Percentiles rank a stretch among this genome's conserved stretches.
These are phyloP conservation scores for Callospermophilus lateralis DNA, from an alignment of 2,113 vertebrate species.

Conservation along the genomic window DNA sequence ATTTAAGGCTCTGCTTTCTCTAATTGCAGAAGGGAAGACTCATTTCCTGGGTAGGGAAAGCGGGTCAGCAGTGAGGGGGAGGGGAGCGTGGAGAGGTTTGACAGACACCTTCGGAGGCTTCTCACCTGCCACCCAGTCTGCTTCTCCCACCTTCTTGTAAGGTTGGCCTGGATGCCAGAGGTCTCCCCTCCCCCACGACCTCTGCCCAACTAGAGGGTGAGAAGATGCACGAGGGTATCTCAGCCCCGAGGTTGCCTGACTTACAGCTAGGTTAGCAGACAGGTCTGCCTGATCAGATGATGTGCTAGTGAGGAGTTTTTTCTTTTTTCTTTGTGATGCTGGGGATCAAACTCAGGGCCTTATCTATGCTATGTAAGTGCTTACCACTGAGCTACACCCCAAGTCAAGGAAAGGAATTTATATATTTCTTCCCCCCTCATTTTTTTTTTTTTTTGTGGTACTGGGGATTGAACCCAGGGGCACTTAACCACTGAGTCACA, in stretches of 20 bases:
- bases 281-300: neutral
- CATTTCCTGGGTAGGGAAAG: neutral
- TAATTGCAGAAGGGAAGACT: neutral
- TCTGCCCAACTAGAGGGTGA: neutral
- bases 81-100: neutral
- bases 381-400: neutral
- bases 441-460: no score
- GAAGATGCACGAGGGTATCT: neutral
- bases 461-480: no score
- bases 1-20: slow-evolving; percentile 28
- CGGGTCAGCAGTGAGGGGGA: neutral
- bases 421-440: no score
- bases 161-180: neutral
- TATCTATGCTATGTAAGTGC: neutral
- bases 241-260: neutral
- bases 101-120: neutral
- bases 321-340: neutral
- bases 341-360: neutral
- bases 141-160: neutral
- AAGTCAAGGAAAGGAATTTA: neutral
- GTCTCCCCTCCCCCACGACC: neutral
- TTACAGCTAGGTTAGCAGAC: neutral
- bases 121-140: neutral
- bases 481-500: no score
- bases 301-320: neutral